These are phyloP conservation scores for Drosophila mayri DNA, from an alignment of 1,140 invertebrate species.

Conservation along the genomic window DNA sequence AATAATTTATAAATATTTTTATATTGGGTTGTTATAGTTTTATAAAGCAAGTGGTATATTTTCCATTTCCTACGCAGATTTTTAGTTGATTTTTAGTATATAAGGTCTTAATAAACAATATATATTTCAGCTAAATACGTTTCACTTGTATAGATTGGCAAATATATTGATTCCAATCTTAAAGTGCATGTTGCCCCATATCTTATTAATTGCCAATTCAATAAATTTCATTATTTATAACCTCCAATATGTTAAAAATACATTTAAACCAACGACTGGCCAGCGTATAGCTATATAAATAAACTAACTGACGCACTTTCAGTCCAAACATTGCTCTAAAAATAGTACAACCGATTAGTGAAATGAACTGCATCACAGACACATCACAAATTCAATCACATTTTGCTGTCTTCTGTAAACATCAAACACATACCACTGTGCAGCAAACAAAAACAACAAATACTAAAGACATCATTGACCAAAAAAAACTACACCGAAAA, in stretches of 20 bases:
- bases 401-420: slow-evolving; percentile 1
- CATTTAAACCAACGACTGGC: not conserved
- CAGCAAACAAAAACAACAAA: slow-evolving; percentile 27
- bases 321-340: slow-evolving; percentile 18
- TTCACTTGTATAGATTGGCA: no score
- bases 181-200: not conserved
- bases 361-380: slow-evolving; percentile 31
- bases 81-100: not conserved
- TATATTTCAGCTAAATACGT: not conserved
- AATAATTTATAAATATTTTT: not conserved
- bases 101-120: not conserved
- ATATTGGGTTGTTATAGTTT: no score
- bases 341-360: slow-evolving; percentile 17
- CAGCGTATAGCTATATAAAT: not conserved
- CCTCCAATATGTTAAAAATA: slow-evolving; percentile 8
- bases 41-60: no score
- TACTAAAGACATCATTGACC: slow-evolving; percentile 21
- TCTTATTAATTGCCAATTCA: not conserved
- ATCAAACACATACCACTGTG: slow-evolving; percentile 53
- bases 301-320: slow-evolving; percentile 22
- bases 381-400: slow-evolving; percentile 15
- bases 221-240: not conserved
- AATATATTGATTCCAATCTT: not conserved
- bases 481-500: slow-evolving; percentile 13
- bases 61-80: not conserved